A percentile compares a stretch with the other conserved stretches of the same genome.
phyloP scores from a whole-genome alignment of 2,888 invertebrate species.

The Panzeria rudis region DNA sequence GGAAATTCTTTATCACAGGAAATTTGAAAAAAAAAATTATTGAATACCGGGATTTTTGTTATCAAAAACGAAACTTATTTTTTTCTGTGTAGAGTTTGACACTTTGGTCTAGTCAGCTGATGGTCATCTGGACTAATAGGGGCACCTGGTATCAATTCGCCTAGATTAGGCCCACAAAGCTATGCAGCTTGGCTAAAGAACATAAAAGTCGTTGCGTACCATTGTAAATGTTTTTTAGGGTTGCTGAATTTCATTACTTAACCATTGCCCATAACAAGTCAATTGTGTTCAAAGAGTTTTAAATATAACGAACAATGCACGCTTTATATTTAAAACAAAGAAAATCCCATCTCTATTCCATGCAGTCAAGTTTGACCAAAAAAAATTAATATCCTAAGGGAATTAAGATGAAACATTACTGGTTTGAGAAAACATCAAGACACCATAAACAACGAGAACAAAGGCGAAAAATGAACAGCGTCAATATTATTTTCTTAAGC shows the following conservation, averaged over 20 bases:
- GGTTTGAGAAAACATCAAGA: not conserved
- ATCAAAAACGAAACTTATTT: no score
- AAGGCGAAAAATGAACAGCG: constrained; percentile 8
- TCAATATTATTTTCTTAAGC: not conserved
- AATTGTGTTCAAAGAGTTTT: constrained; percentile 3
- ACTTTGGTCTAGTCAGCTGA: no score
- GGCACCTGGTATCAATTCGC: no score
- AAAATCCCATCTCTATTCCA: not conserved
- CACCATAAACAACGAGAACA: constrained; percentile 25
- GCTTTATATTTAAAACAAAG: constrained; percentile 23
- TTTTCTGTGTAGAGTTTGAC: no score
- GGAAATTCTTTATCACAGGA: no score
- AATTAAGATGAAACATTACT: constrained; percentile 34
- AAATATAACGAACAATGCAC: constrained; percentile 3
- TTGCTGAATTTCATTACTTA: not conserved
- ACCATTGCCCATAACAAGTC: not conserved
- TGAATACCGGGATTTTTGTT: no score
- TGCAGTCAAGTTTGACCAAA: constrained; percentile 1
- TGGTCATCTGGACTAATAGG: no score
- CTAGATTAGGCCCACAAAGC: no score
- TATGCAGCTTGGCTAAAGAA: not conserved
- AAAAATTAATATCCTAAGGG: constrained; percentile 37
- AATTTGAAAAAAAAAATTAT: no score
- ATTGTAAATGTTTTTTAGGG: not conserved
- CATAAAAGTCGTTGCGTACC: not conserved